A percentile compares a stretch with the other conserved stretches of the same genome.
Conservation (phyloP, 2,797 vertebrate genomes). For the Periparus ater region DNA sequence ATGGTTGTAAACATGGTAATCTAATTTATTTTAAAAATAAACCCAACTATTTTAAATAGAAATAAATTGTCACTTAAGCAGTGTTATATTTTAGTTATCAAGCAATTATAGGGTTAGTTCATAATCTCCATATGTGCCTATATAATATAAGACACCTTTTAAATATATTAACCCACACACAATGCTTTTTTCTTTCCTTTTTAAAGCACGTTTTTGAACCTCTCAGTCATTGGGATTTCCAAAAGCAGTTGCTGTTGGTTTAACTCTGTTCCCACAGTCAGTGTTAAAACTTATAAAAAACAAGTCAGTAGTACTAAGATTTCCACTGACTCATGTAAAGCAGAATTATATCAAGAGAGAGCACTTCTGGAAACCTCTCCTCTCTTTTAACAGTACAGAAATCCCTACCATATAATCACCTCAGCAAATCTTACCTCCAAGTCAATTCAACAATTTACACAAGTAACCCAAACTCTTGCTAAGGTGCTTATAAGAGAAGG, state of each 20-base stretch:
- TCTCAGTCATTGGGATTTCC: neutral
- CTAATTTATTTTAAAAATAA: neutral
- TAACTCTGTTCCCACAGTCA: neutral
- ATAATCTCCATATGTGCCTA: conserved; percentile 60
- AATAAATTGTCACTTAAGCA: conserved; percentile 48
- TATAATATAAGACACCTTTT: conserved; percentile 45
- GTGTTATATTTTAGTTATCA: conserved; percentile 49
- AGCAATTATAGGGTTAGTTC: conserved; percentile 28
- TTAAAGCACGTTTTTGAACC: neutral
- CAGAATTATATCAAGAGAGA: neutral
- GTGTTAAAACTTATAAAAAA: neutral
- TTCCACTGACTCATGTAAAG: neutral
- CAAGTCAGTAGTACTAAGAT: neutral
- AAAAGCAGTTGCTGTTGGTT: neutral
- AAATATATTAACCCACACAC: conserved; percentile 45
- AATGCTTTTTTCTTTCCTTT: neutral
- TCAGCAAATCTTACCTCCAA: neutral
- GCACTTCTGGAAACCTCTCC: conserved; percentile 20
- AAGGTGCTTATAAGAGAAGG: conserved; percentile 22
- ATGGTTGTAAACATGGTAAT: conserved; percentile 54
- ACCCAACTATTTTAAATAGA: conserved; percentile 58
- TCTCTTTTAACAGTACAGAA: conserved; percentile 15
- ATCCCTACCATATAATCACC: neutral
- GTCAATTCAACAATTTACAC: neutral
- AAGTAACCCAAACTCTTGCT: neutral